Evolutionary conservation across 2,888 invertebrate species (phyloP), one percentile per base, ranked within the genome.

Genomic region (Ashinkailepas kermadecensis): DNA sequence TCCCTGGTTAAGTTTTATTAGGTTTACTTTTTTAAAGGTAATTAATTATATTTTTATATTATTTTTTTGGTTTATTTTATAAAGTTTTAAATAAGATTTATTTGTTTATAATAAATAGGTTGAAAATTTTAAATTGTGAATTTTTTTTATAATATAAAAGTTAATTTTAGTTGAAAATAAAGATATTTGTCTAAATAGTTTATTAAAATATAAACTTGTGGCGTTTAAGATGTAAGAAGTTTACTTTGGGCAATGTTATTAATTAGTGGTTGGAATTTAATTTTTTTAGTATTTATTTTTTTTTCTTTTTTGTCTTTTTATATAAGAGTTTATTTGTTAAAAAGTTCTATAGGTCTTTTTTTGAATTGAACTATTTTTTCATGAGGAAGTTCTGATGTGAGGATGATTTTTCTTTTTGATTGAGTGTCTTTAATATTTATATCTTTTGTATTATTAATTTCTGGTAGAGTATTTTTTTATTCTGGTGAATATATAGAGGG

Each of bases 401-500:
- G 21, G 9, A n/a, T 64, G 9, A n/a, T n/a, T 64, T 64, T 64
- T 6, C 21, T 64, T 13, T 64, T 64, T 3, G 64, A 64, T 21
- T 64, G 64, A 64, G 64, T 64, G 18, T 64, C 58, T 64, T 64
- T 64, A 6, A 64, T 64, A 64, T 64, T 64, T 64, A 21, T 64
- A 18, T 64, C 64, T 64, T 64, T 64, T 64, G 64, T 64, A 18
- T 21, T 64, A 21, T 64, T 64, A 6, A 64, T 64, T 64, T 21
- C 64, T 6, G 64, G 64, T 9, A 64, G n/a, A 6, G n/a, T 64
- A 21, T 64, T 64, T 9, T 81, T 13, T 59, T 81, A 57, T 25
- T 64, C 57, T n/a, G 56, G 65, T 56, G 81, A 81, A 2, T 93
- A 92, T 90, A 92, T 93, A 88, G 83, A 3, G 25, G 87, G 87